Evolutionary conservation across 2,797 vertebrate genomes (phyloP).

Genomic region (Notolepis coatsorum): DNA sequence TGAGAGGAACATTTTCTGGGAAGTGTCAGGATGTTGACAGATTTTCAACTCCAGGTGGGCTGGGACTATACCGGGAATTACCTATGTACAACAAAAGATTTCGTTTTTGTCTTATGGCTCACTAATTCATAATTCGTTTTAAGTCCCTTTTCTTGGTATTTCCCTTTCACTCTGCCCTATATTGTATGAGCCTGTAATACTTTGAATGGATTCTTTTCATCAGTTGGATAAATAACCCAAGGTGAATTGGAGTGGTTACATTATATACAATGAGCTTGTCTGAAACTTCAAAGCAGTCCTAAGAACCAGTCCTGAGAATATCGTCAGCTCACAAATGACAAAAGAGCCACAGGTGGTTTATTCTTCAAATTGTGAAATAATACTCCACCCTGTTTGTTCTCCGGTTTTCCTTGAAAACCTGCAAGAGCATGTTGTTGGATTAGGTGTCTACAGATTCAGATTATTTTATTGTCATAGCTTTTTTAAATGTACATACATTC

Average conservation of each 20-base stretch:
- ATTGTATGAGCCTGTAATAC: constrained; percentile 60
- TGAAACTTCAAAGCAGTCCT: constrained; percentile 75
- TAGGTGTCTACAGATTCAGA: constrained; percentile 33
- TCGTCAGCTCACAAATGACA: constrained; percentile 57
- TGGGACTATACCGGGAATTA: constrained; percentile 47
- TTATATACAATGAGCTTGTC: constrained; percentile 51
- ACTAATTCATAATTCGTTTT: constrained; percentile 64
- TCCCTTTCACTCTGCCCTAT: constrained; percentile 22
- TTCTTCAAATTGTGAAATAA: constrained; percentile 73
- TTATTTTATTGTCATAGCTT: no score
- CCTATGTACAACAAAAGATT: constrained; percentile 33
- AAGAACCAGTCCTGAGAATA: constrained; percentile 58
- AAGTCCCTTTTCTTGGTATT: constrained; percentile 51
- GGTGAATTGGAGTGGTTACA: constrained; percentile 53
- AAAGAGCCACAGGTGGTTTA: constrained; percentile 71
- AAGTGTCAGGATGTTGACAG: constrained; percentile 35
- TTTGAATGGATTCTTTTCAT: constrained; percentile 61
- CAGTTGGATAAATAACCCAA: constrained; percentile 75
- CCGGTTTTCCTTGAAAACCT: constrained; percentile 55
- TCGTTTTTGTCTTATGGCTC: constrained; percentile 49
- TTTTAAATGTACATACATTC: no score
- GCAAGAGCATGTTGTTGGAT: constrained; percentile 63
- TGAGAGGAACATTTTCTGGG: constrained; percentile 39
- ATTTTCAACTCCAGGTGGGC: constrained; percentile 60
- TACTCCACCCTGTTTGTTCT: constrained; percentile 61